phyloP scores from a whole-genome alignment of 2,797 vertebrate species.

The Gymnodraco acuticeps region DNA sequence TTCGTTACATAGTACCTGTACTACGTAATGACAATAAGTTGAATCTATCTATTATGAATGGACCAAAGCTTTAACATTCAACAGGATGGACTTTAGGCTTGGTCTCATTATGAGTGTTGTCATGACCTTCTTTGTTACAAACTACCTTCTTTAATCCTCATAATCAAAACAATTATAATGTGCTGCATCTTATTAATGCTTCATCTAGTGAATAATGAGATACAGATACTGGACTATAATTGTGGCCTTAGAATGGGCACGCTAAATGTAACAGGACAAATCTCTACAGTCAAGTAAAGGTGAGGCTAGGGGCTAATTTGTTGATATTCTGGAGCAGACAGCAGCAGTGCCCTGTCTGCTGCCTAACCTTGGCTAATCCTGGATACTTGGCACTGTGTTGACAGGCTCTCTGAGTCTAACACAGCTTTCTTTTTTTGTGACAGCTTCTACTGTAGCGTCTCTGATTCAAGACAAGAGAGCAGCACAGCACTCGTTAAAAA shows the following conservation, averaged over 20 bases:
- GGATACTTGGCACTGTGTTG: conserved; percentile 61
- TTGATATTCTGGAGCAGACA: conserved; percentile 54
- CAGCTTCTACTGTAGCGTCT: conserved; percentile 54
- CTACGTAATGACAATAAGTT: too few relatives aligned
- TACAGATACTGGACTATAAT: conserved; percentile 1
- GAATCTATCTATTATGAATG: neutral
- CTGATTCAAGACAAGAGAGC: conserved; percentile 60
- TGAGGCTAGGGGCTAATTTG: conserved; percentile 38
- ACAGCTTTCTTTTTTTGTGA: conserved; percentile 61
- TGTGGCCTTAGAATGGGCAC: neutral
- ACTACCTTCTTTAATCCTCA: conserved; percentile 22
- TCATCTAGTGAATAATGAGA: neutral
- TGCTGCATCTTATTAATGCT: neutral
- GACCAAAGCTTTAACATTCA: neutral
- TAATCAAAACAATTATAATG: conserved; percentile 3
- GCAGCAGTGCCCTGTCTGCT: conserved; percentile 53
- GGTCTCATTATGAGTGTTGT: conserved; percentile 15
- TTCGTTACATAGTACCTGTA: too few relatives aligned
- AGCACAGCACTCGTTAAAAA: conserved; percentile 53
- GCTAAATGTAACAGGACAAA: conserved; percentile 17
- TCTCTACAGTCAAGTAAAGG: conserved; percentile 1
- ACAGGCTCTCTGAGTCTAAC: conserved; percentile 68
- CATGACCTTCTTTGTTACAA: conserved; percentile 5
- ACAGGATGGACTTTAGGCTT: neutral
- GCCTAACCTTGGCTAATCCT: conserved; percentile 71